Evolutionary conservation across 2,113 vertebrate genomes (phyloP), one percentile per base, ranked within the genome.

Genomic region (Toxotes jaculatrix): DNA sequence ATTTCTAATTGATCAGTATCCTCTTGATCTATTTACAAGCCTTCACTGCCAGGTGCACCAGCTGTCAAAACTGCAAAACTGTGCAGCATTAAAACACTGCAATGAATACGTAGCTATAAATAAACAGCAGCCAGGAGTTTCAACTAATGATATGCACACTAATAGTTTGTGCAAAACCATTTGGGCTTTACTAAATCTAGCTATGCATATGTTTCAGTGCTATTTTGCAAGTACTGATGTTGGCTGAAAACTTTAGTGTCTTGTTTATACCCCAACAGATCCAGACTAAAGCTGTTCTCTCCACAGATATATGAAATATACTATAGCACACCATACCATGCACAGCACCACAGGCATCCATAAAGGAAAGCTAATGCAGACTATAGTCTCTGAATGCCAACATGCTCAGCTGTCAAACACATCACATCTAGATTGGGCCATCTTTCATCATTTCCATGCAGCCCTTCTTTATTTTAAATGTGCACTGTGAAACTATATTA

Each of bases 1-100:
- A 51, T 13, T 45, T 80, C 61, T 51, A 57, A 82, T 43, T 75
- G 74, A 88, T 53, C 31, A 31, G 17, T 53, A 59, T 70, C 14
- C 60, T 64, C 49, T 68, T 16, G 10, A 45, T 13, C 16, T 7
- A 11, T 40, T 74, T 27, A 13, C 55, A 8, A 66, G 42, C 23
- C 23, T 49, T 49, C 57, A 67, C 14, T 47, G 27, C 21, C 16
- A 64, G 21, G 23, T 60, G 21, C 12, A 5, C 40, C 49, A 60
- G 19, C 32, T 71, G 7, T 57, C 23, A 47, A 47, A 60, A 45
- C 49, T 0, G 7, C n/a, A 17, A 9, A 19, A 38, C 0, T 53
- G 55, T 7, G 16, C 38, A 32, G 19, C 45, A 23, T 43, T 67
- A 61, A 60, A 82, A 61, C 34, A 34, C 23, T n/a, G 40, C 14